phyloP scores from a whole-genome alignment of 2,797 vertebrate species.

The Setipinna tenuifilis region DNA sequence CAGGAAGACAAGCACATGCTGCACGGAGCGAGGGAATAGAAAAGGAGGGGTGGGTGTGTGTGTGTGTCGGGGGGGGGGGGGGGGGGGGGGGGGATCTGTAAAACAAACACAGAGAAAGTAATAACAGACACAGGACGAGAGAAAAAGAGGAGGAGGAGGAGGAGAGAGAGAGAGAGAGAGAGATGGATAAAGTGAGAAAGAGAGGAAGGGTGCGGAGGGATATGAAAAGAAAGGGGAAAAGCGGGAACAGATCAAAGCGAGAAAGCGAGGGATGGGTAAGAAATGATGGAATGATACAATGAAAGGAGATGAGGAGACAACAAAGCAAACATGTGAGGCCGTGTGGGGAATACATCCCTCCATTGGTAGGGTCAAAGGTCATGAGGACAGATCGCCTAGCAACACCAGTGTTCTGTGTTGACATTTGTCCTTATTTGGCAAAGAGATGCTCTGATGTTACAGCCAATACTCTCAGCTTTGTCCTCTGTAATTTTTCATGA shows the following conservation, averaged over 20 bases:
- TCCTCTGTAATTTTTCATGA: neutral
- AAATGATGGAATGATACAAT: conserved; percentile 60
- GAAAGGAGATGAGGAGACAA: conserved; percentile 55
- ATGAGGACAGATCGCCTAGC: neutral
- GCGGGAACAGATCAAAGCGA: conserved; percentile 63
- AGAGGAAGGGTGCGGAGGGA: conserved; percentile 19
- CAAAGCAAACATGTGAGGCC: conserved; percentile 29
- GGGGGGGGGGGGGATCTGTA: conserved; percentile 42
- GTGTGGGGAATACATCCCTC: conserved; percentile 33
- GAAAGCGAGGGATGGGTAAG: conserved; percentile 56
- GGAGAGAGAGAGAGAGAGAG: conserved; percentile 63
- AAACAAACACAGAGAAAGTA: conserved; percentile 69
- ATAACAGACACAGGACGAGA: conserved; percentile 60
- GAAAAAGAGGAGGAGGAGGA: conserved; percentile 48
- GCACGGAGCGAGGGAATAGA: conserved; percentile 43
- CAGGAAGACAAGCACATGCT: conserved; percentile 37
- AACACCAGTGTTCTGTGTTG: neutral
- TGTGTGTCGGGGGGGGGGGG: neutral
- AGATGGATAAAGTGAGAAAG: conserved; percentile 24
- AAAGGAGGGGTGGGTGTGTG: conserved; percentile 28
- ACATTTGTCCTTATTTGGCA: neutral
- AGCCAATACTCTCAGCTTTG: neutral
- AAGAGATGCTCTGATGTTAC: neutral
- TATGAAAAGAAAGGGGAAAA: conserved; percentile 52
- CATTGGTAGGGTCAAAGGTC: conserved; percentile 39